A percentile compares a stretch with the other conserved stretches of the same genome.
Evolutionary conservation across 2,797 vertebrate genomes (phyloP).

Genomic region (Sphenodon punctatus): DNA sequence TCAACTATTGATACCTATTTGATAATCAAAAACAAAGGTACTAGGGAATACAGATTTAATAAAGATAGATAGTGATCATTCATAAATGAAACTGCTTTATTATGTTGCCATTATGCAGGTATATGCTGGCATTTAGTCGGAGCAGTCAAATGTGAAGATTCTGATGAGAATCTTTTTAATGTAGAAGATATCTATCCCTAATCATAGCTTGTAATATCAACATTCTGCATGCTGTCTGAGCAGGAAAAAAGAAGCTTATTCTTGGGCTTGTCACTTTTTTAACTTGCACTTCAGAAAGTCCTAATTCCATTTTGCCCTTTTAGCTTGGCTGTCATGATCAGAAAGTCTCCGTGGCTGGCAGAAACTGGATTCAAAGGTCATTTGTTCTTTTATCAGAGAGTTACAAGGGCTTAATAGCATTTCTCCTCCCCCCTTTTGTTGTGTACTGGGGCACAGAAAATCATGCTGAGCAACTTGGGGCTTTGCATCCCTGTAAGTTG

Average conservation of each 20-base stretch:
- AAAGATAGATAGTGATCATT: neutral
- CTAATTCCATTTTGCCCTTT: neutral
- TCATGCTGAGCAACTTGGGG: neutral
- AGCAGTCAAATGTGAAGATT: neutral
- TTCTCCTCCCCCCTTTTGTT: neutral
- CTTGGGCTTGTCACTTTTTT: neutral
- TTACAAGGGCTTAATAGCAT: neutral
- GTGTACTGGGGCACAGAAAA: neutral
- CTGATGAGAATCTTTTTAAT: neutral
- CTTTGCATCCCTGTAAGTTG: neutral
- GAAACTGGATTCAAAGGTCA: conserved; percentile 6
- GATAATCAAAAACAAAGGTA: neutral
- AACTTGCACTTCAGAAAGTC: neutral
- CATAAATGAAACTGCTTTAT: neutral
- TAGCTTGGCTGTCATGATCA: neutral
- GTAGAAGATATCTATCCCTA: neutral
- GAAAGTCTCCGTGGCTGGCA: neutral
- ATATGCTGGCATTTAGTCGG: neutral
- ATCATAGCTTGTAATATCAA: neutral
- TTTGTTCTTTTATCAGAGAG: conserved; percentile 9
- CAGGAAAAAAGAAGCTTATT: neutral
- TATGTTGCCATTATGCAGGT: too few species aligned
- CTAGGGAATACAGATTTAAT: neutral
- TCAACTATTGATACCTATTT: neutral
- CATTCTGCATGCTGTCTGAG: neutral